Evolutionary conservation across 2,888 invertebrate species (phyloP), one percentile per base, ranked within the genome.

Genomic region (Microctonus hyperodae): DNA sequence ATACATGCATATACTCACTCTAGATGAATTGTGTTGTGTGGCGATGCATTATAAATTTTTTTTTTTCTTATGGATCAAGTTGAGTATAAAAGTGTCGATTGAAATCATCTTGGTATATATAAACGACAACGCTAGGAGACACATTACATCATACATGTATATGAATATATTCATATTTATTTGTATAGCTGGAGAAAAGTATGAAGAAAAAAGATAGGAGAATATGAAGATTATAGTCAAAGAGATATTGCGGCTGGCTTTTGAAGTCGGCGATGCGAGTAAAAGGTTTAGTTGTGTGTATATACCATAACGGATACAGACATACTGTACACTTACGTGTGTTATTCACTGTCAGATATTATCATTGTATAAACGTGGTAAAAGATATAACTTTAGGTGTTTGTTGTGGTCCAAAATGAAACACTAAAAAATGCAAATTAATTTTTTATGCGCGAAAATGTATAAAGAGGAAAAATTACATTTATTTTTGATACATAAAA

Each of bases 251-350:
- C 7, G 9, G 9, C 70, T n/a, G n/a, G 70, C 69, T 71, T 71
- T 69, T 69, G 71, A 71, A 68, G 71, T 71, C 70, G 63, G 65
- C 62, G 51, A 22, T 56, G 62, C 57, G 66, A 51, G 50, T 62
- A 67, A 67, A 66, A 62, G 57, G 57, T 37, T 16, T 13, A 53
- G 59, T 59, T 31, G 37, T 33, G 22, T 50, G 50, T 22, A 40
- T 53, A n/a, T 48, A n/a, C n/a, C 64, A 56, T 69, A 70, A 69
- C 68, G 69, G 68, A 65, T 72, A 65, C 69, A 68, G 71, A 75
- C 74, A 69, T 74, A 71, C 72, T 56, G 73, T 75, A 76, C 75
- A 68, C 67, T 75, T 75, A 75, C 76, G 65, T 31, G 28, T 28
- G 2, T 16, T 37, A n/a, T n/a, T n/a, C n/a, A n/a, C 40, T 59